Evolutionary conservation across 2,888 invertebrate genomes (phyloP).

Genomic region (Limenitis camilla): DNA sequence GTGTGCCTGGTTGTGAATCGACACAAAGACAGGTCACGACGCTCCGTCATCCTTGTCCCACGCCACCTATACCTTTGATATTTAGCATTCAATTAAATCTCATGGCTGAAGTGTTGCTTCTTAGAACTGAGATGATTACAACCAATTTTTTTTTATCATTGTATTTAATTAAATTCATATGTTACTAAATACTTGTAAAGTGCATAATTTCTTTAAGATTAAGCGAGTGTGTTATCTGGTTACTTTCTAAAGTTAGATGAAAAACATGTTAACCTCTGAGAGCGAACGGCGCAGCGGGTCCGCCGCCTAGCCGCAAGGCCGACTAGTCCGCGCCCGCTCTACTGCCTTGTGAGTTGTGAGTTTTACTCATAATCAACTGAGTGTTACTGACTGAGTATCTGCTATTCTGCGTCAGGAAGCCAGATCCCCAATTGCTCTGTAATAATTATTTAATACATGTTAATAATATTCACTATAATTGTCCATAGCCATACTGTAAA

Average conservation of each 20-base stretch:
- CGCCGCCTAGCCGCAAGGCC: constrained; percentile 42
- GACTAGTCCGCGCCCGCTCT: constrained; percentile 58
- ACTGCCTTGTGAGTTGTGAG: constrained; percentile 22
- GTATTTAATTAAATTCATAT: constrained; percentile 7
- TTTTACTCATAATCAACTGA: too few relatives aligned
- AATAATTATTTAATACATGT: too few relatives aligned
- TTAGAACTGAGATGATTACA: not conserved
- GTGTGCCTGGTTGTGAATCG: constrained; percentile 29
- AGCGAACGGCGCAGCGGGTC: constrained; percentile 52
- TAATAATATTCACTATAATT: too few relatives aligned
- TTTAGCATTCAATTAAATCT: constrained; percentile 13
- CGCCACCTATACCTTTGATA: constrained; percentile 18
- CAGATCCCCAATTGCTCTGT: too few relatives aligned
- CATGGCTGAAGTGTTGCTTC: not conserved
- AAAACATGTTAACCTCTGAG: constrained; percentile 70
- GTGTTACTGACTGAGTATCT: too few relatives aligned
- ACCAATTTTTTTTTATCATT: not conserved
- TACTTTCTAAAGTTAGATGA: constrained; percentile 72
- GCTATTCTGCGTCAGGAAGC: too few relatives aligned
- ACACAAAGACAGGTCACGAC: constrained; percentile 43
- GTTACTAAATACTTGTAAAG: constrained; percentile 9
- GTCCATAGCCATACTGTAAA: too few relatives aligned
- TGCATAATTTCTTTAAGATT: constrained; percentile 38
- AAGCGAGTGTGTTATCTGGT: constrained; percentile 47
- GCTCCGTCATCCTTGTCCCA: constrained; percentile 25